phyloP scores from a whole-genome alignment of 1,140 invertebrate genomes.

The Drosophila pseudoobscura region DNA sequence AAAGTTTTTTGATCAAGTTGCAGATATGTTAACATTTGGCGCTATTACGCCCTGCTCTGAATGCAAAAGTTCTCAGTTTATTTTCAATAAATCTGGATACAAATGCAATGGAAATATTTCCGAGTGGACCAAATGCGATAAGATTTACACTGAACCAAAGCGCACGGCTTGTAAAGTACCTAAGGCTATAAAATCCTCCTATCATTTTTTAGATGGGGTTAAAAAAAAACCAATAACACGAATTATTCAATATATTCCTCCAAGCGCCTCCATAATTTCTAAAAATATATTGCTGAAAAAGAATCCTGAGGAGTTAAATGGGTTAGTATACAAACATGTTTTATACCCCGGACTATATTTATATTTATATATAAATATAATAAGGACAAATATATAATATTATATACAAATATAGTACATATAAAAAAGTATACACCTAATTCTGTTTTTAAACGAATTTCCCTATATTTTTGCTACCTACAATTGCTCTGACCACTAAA shows the following conservation, averaged over 20 bases:
- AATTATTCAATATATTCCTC: conserved; percentile 86
- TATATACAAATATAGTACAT: too few species aligned
- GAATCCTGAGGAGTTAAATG: conserved; percentile 85
- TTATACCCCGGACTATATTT: neutral
- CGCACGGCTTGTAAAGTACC: conserved; percentile 91
- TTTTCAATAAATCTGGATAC: conserved; percentile 90
- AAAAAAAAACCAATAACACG: conserved; percentile 87
- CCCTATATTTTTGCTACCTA: too few species aligned
- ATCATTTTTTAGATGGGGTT: conserved; percentile 87
- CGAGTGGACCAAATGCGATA: conserved; percentile 96
- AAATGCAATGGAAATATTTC: conserved; percentile 91
- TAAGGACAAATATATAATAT: too few species aligned
- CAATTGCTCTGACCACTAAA: too few species aligned
- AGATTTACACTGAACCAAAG: conserved; percentile 89
- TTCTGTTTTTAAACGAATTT: too few species aligned
- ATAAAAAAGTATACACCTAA: too few species aligned
- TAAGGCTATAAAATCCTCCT: conserved; percentile 85
- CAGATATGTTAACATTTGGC: conserved; percentile 95
- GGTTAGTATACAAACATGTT: conserved; percentile 54
- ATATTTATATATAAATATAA: too few species aligned
- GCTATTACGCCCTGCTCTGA: conserved; percentile 90
- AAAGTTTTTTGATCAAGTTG: conserved; percentile 90
- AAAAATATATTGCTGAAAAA: conserved; percentile 83
- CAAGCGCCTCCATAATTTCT: conserved; percentile 81
- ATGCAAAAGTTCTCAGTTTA: conserved; percentile 90